Evolutionary conservation across 2,113 vertebrate genomes (phyloP).

Genomic region (Spilogale gracilis): DNA sequence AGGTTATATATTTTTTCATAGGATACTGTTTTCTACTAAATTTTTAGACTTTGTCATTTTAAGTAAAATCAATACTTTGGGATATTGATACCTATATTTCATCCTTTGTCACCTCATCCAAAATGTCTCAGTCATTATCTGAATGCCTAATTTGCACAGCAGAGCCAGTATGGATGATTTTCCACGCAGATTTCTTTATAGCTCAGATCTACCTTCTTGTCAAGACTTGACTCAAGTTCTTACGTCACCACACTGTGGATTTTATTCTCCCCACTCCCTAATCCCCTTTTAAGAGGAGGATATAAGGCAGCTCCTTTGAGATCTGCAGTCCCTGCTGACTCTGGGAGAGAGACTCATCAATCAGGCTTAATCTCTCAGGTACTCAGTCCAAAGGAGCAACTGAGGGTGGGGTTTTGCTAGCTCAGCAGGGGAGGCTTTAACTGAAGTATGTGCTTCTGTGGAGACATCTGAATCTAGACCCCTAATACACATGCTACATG

Average conservation of each 20-base stretch:
- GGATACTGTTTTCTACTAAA: neutral
- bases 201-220: neutral
- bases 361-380: neutral
- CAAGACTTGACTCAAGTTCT: neutral
- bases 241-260: neutral
- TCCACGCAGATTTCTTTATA: neutral
- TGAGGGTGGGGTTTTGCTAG: fast-evolving
- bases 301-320: neutral
- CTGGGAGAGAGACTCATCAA: neutral
- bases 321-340: neutral
- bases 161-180: neutral
- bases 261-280: neutral
- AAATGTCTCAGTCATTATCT: slow-evolving; percentile 19
- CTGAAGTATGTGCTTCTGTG: neutral
- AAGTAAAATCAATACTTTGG: slow-evolving; percentile 22
- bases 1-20: neutral
- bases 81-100: slow-evolving; percentile 37
- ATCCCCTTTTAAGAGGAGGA: neutral
- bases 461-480: neutral
- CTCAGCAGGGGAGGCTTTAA: neutral
- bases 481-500: neutral
- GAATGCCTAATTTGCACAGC: neutral
- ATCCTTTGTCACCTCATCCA: neutral
- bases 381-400: neutral
- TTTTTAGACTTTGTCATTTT: slow-evolving; percentile 53